Percentiles rank a stretch among this genome's conserved stretches.
These are phyloP conservation scores for Marmota flaviventris DNA, from an alignment of 2,113 vertebrate genomes.

Conservation along the genomic window DNA sequence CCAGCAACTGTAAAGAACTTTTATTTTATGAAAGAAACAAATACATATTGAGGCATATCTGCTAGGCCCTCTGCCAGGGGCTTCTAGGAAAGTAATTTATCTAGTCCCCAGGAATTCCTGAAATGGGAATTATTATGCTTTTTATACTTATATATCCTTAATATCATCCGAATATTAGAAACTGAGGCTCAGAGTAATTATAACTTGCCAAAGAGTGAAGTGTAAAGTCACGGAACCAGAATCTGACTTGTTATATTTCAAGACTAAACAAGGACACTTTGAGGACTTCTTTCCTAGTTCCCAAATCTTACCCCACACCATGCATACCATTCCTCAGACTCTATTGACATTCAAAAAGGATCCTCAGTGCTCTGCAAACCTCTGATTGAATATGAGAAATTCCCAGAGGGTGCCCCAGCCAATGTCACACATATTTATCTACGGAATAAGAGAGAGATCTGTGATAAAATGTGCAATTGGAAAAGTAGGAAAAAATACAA, in stretches of 20 bases:
- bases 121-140: background rate
- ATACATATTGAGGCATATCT: background rate
- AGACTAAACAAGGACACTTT: conserved; percentile 45
- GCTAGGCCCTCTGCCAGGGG: background rate
- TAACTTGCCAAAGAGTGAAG: conserved; percentile 19
- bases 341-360: conserved; percentile 65
- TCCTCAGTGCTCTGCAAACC: conserved; percentile 62
- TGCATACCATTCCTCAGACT: background rate
- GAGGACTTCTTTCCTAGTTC: background rate
- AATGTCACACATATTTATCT: conserved; percentile 76
- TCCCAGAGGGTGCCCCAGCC: conserved; percentile 52
- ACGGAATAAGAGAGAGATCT: conserved; percentile 50
- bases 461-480: conserved; percentile 57
- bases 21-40: conserved; percentile 41
- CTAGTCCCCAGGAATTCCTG: background rate
- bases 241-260: conserved; percentile 44
- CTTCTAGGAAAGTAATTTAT: background rate
- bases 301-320: background rate
- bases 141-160: background rate
- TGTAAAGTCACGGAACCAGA: background rate
- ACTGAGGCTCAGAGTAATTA: background rate
- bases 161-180: background rate
- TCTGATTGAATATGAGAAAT: conserved; percentile 76
- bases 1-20: background rate
- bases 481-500: conserved; percentile 23